Percentiles rank a stretch among this genome's conserved stretches.
phyloP scores from a whole-genome alignment of 2,797 vertebrate species.

The Lepus townsendii region DNA sequence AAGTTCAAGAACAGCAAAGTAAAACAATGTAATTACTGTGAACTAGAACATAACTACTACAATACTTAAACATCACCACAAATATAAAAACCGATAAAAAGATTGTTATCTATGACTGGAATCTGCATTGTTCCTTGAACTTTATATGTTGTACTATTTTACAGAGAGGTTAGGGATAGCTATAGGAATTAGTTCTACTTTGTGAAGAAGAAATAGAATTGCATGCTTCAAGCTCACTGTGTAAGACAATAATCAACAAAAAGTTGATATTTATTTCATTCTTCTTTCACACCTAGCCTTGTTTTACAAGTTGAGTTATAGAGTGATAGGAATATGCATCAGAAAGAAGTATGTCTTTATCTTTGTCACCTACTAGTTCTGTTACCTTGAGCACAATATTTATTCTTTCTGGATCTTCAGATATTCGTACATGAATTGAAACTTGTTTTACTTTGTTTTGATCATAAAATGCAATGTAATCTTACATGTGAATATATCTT shows the following conservation, averaged over 20 bases:
- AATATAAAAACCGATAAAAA: constrained; percentile 47
- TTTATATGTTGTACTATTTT: neutral
- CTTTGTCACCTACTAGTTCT: neutral
- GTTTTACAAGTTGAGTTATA: neutral
- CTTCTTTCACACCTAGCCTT: neutral
- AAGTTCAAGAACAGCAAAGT: constrained; percentile 4
- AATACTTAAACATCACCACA: constrained; percentile 3
- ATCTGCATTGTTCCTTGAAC: neutral
- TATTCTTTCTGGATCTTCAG: neutral
- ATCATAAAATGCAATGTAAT: neutral
- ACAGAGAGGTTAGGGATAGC: neutral
- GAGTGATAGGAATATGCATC: neutral
- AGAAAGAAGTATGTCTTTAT: neutral
- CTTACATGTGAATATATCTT: neutral
- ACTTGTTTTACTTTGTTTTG: neutral
- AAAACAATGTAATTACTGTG: constrained; percentile 54
- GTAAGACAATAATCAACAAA: neutral
- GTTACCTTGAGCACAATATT: neutral
- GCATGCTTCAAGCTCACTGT: neutral
- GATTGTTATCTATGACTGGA: neutral
- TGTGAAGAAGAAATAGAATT: neutral
- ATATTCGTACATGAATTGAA: neutral
- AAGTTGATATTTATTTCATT: neutral
- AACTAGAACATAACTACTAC: constrained; percentile 15
- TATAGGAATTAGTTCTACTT: constrained; percentile 5